phyloP scores from a whole-genome alignment of 2,113 vertebrate genomes.

The Tragelaphus strepsiceros region DNA sequence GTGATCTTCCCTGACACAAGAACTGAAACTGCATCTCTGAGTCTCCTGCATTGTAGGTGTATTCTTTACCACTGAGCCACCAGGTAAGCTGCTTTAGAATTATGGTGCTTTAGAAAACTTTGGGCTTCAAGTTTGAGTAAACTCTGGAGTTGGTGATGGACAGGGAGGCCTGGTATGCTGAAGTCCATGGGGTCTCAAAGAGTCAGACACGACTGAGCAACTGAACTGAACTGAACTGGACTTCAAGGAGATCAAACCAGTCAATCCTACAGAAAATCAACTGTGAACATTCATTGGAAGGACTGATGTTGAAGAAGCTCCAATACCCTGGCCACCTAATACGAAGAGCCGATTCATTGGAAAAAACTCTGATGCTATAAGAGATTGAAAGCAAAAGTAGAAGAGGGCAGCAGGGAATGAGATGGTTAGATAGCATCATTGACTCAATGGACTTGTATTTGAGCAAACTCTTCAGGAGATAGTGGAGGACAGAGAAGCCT shows the following conservation, averaged over 20 bases:
- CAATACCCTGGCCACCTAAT: not conserved
- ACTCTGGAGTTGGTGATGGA: not conserved
- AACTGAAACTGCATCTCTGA: not conserved
- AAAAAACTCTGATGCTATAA: not conserved
- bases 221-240: not conserved
- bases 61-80: not conserved
- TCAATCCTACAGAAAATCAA: not conserved
- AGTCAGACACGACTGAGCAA: fast-evolving
- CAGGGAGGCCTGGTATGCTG: not conserved
- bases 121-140: not conserved
- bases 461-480: not conserved
- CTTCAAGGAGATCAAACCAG: not conserved
- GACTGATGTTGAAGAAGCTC: not conserved
- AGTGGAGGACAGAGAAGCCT: not conserved
- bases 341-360: not conserved
- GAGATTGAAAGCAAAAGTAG: not conserved
- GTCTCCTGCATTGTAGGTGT: not conserved
- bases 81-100: not conserved
- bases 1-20: not conserved
- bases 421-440: not conserved
- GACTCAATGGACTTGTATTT: not conserved
- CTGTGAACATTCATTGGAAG: not conserved
- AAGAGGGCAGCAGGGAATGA: not conserved
- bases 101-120: not conserved
- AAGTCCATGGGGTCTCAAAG: not conserved